Evolutionary conservation across 1,140 invertebrate genomes (phyloP).

Genomic region (Euura lappo): DNA sequence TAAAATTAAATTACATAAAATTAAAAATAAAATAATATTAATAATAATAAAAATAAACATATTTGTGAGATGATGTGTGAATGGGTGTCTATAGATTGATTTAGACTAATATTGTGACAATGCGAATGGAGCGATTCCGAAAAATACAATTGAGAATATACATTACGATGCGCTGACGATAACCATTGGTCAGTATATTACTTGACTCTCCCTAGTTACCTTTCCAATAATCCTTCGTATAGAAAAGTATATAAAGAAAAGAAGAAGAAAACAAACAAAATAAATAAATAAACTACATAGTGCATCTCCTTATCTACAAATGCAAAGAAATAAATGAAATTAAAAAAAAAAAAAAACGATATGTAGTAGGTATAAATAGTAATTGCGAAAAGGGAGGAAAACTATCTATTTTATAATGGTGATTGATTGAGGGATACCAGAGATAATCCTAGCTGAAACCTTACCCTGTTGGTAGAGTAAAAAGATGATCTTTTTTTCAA

Average conservation of each 20-base stretch:
- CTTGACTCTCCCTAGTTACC: slow-evolving; percentile 5
- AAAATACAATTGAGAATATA: slow-evolving; percentile 4
- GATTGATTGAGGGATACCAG: neutral
- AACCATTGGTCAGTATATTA: slow-evolving; percentile 3
- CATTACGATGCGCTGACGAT: slow-evolving; percentile 5
- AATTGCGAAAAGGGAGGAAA: neutral
- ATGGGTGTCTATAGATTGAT: slow-evolving; percentile 7
- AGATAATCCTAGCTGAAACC: neutral
- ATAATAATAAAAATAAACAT: neutral
- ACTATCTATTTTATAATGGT: neutral
- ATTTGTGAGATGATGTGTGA: slow-evolving; percentile 7
- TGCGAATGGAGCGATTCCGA: slow-evolving; percentile 6
- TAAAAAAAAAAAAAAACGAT: no score
- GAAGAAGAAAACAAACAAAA: no score
- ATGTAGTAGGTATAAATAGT: no score
- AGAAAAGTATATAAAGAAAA: neutral
- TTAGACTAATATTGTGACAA: slow-evolving; percentile 7
- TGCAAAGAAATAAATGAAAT: no score
- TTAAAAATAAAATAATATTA: no score
- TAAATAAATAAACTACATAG: neutral
- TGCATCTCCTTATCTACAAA: neutral
- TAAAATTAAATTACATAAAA: no score
- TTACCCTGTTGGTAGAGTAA: neutral
- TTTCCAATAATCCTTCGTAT: slow-evolving; percentile 5
- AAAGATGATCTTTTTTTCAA: neutral